Percentiles rank a stretch among this genome's conserved stretches.
Conservation (phyloP, 2,888 invertebrate species). For the Aplocera efformata region DNA sequence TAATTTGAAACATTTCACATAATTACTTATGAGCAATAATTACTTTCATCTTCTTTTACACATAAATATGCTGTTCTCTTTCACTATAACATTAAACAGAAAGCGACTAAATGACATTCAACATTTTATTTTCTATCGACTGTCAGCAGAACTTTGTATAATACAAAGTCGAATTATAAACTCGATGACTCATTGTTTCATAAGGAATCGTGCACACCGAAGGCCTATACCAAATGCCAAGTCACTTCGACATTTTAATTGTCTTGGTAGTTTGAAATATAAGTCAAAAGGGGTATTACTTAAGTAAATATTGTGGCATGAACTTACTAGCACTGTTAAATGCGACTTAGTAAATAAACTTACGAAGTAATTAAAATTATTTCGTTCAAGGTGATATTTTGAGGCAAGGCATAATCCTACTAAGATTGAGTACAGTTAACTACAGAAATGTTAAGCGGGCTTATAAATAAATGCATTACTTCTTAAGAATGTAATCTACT, state of each 20-base stretch:
- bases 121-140: conserved; percentile 35
- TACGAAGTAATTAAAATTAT: no score
- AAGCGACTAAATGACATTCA: conserved; percentile 47
- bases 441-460: no score
- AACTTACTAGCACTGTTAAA: no score
- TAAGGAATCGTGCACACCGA: conserved; percentile 27
- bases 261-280: conserved; percentile 15
- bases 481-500: no score
- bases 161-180: conserved; percentile 27
- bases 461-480: no score
- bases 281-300: conserved; percentile 10
- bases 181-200: conserved; percentile 37
- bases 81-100: conserved; percentile 34
- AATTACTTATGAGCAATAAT: no score
- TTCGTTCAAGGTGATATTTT: no score
- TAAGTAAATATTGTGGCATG: conserved; percentile 4
- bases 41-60: background rate
- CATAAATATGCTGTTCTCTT: conserved; percentile 8
- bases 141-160: conserved; percentile 25
- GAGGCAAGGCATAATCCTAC: no score
- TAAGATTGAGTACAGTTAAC: no score
- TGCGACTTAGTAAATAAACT: no score
- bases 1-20: no score
- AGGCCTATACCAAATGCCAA: conserved; percentile 25
- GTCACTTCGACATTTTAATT: conserved; percentile 22